These are phyloP conservation scores for Bombylius discolor DNA, from an alignment of 2,888 invertebrate genomes.

Conservation along the genomic window DNA sequence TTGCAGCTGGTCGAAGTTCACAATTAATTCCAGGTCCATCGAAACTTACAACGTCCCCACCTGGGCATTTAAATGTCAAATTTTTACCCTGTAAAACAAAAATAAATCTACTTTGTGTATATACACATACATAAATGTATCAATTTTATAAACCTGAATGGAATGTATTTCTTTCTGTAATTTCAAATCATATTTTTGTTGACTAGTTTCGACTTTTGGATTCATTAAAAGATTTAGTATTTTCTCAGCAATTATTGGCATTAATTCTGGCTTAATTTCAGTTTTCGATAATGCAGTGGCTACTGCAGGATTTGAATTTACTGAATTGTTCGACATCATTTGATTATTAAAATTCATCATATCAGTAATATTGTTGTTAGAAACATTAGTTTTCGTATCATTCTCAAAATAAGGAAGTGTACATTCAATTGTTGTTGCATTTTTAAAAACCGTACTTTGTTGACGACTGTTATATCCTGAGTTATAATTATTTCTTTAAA, in stretches of 20 bases:
- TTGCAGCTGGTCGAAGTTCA: constrained; percentile 18
- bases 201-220: constrained; percentile 6
- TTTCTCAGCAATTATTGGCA: neutral
- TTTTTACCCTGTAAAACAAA: constrained; percentile 19
- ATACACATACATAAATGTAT: neutral
- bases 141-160: constrained; percentile 20
- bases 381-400: no score
- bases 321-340: no score
- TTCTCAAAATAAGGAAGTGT: no score
- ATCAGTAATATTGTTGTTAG: no score
- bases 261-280: neutral
- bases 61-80: constrained; percentile 21
- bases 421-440: no score
- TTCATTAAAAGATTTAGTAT: neutral
- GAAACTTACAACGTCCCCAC: constrained; percentile 22
- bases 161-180: constrained; percentile 24
- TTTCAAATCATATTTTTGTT: constrained; percentile 21
- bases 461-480: no score
- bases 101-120: neutral
- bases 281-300: no score
- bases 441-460: no score
- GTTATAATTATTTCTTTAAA: no score
- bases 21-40: constrained; percentile 23
- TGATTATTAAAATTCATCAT: no score
- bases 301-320: no score